Base-by-base conservation (phyloP, 2,797 vertebrate genomes). In the Moxostoma hubbsi region DNA sequence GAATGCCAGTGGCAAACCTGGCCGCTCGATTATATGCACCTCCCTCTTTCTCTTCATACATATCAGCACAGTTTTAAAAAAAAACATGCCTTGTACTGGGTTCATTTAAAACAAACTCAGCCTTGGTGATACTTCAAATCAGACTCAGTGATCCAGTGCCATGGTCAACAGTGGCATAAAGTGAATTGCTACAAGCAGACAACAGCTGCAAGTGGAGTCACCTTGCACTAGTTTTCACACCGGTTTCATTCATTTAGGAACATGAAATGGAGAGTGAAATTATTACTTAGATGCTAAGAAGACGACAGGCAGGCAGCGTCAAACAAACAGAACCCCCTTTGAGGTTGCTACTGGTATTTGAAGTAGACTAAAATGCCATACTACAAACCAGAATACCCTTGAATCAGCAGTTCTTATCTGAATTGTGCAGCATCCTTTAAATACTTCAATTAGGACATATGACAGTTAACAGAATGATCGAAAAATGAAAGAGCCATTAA, bases 21-120 rank as follows among this genome's bases (percentile, higher is more conserved):
- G 94, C 82, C 90, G 18, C 24, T 49, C 36, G 53, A 45, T 59
- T n/a, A 59, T 50, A 55, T 13, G 36, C 55, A 55, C 74, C 58
- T 69, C 49, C 51, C 47, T n/a, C 46, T 16, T 59, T 68, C 47
- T 64, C 50, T 69, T 51, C 13, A 10, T 47, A 64, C 16, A 59
- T 65, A 68, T 15, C 5, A 66, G 15, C 36, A 18, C 24, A 2
- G 1, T 73, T 73, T 16, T 16, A 57, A 13, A 49, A 57, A 13
- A 49, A 18, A 6, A 58, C 16, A 4, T 2, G 50, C 5, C 16
- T 72, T 24, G 11, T 36, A 50, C 13, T 63, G 12, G 59, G 18
- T 11, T 7, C 0, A 66, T 65, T 57, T 49, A 9, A 65, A 66
- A 57, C 58, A 10, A 6, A 13, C 62, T 51, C 50, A n/a, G 24